phyloP scores from a whole-genome alignment of 92 coral and sea anemone genomes.

The Micromussa lordhowensis region DNA sequence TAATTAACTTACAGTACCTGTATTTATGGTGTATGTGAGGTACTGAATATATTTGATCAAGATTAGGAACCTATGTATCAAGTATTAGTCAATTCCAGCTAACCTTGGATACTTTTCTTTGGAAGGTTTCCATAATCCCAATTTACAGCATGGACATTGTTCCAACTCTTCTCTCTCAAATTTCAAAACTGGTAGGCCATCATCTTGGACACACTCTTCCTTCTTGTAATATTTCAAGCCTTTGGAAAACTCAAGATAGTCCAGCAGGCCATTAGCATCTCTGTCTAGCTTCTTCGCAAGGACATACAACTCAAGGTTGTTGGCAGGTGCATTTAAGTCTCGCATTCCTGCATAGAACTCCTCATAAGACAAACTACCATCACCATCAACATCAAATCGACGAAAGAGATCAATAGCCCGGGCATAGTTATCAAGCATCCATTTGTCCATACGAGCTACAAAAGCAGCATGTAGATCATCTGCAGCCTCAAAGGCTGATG shows the following conservation, averaged over 20 bases:
- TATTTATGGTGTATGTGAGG: no score
- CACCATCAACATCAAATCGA: conserved; percentile 97
- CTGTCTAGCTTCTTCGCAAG: conserved; percentile 91
- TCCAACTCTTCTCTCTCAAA: conserved; percentile 94
- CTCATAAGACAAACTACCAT: conserved; percentile 93
- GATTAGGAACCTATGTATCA: not conserved
- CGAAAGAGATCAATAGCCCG: conserved; percentile 96
- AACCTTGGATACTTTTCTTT: conserved; percentile 94
- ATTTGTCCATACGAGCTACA: conserved; percentile 96
- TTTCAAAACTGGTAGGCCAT: conserved; percentile 83
- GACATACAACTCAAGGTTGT: conserved; percentile 92
- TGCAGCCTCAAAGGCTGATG: conserved; percentile 94
- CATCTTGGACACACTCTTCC: conserved; percentile 82
- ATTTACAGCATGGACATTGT: conserved; percentile 94
- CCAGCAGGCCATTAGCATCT: conserved; percentile 87
- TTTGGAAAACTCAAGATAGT: conserved; percentile 95
- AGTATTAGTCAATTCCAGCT: not conserved
- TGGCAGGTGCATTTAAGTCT: conserved; percentile 95
- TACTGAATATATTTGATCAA: no score
- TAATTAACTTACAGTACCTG: no score
- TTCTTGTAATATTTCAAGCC: conserved; percentile 90
- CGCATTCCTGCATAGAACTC: conserved; percentile 99
- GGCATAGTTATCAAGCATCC: conserved; percentile 96
- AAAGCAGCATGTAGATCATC: conserved; percentile 95
- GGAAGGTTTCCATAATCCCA: conserved; percentile 89